Conservation (phyloP, 2,888 invertebrate genomes). For the Thyatira batis region DNA sequence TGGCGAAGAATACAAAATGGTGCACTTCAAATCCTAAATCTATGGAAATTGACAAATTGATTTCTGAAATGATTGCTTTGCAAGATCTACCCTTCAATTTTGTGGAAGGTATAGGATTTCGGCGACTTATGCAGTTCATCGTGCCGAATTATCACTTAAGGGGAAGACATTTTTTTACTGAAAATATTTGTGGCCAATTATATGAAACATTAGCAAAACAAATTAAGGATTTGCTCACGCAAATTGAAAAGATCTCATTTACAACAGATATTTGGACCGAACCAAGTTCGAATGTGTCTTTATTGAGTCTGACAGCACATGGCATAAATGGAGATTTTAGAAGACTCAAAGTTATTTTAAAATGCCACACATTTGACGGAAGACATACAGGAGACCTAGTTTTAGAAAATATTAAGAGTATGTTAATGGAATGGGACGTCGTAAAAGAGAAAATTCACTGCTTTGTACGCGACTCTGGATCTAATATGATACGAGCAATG, state of each 20-base stretch:
- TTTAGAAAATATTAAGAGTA: constrained; percentile 19
- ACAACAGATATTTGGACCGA: constrained; percentile 29
- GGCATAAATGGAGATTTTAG: constrained; percentile 22
- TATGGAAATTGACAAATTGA: constrained; percentile 23
- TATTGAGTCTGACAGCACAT: constrained; percentile 27
- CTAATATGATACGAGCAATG: constrained; percentile 30
- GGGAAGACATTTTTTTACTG: too few relatives aligned
- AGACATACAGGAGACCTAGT: constrained; percentile 23
- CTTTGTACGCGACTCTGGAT: constrained; percentile 24
- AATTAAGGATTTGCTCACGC: constrained; percentile 20
- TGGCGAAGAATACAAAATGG: constrained; percentile 22
- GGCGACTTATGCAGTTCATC: constrained; percentile 19
- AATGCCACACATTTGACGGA: constrained; percentile 23
- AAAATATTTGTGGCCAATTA: too few relatives aligned
- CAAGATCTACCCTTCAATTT: constrained; percentile 31
- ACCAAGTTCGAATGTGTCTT: constrained; percentile 28
- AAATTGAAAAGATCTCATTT: constrained; percentile 30
- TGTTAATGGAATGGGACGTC: constrained; percentile 27
- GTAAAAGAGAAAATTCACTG: constrained; percentile 24
- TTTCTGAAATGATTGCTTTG: constrained; percentile 31
- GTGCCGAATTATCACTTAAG: constrained; percentile 29
- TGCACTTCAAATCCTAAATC: constrained; percentile 19
- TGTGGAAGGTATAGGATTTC: constrained; percentile 31
- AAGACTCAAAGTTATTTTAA: constrained; percentile 21
- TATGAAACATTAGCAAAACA: constrained; percentile 21